Evolutionary conservation across 2,113 vertebrate species (phyloP).

Genomic region (Girardinichthys multiradiatus): DNA sequence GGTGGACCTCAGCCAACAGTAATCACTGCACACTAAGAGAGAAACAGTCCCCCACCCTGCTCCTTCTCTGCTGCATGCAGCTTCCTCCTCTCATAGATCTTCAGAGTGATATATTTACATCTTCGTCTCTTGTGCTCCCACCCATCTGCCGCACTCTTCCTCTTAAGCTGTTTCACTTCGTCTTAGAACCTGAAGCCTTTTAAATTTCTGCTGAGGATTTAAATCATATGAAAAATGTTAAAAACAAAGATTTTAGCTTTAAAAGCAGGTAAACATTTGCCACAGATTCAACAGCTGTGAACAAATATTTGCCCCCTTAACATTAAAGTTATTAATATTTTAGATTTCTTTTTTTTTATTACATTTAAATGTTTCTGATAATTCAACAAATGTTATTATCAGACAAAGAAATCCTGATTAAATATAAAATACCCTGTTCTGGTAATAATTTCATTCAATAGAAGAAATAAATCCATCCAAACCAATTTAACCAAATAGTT

Average conservation of each 20-base stretch:
- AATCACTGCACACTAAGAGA: slow-evolving; percentile 72
- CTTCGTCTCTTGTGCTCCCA: slow-evolving; percentile 3
- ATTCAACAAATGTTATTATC: neutral
- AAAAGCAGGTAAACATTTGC: neutral
- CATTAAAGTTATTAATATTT: too few species aligned
- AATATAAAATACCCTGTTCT: too few species aligned
- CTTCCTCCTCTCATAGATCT: slow-evolving; percentile 45
- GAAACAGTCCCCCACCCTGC: slow-evolving; percentile 59
- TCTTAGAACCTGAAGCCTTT: neutral
- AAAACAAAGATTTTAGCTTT: neutral
- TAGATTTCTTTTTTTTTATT: too few species aligned
- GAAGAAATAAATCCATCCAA: too few species aligned
- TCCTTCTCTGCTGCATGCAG: slow-evolving; percentile 46
- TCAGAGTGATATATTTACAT: slow-evolving; percentile 37
- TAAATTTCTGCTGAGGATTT: neutral
- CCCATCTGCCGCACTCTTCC: slow-evolving; percentile 2
- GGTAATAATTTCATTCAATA: too few species aligned
- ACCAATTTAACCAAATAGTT: too few species aligned
- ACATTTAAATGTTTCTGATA: too few species aligned
- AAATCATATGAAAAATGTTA: neutral
- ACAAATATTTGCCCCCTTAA: too few species aligned
- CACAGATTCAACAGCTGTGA: neutral
- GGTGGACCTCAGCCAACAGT: slow-evolving; percentile 72
- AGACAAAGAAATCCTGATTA: too few species aligned
- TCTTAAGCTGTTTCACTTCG: neutral